phyloP scores from a whole-genome alignment of 2,113 vertebrate species.

The Gasterosteus aculeatus region DNA sequence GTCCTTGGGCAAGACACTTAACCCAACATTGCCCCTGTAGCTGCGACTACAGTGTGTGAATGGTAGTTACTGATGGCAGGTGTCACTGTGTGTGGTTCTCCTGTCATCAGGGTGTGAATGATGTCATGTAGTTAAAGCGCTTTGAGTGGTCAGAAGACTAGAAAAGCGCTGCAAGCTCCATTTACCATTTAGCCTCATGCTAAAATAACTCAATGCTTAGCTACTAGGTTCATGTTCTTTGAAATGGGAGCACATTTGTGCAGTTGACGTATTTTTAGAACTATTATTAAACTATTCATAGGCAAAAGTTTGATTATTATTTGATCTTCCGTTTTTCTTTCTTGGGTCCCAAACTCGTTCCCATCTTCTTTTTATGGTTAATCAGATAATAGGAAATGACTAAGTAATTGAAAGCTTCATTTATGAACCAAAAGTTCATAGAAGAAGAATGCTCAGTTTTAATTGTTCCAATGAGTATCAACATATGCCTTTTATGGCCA shows the following conservation, averaged over 20 bases:
- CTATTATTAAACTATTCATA: background rate
- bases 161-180: too few relatives aligned
- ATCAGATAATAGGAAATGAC: background rate
- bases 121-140: too few relatives aligned
- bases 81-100: too few relatives aligned
- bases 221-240: background rate
- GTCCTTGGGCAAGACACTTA: too few relatives aligned
- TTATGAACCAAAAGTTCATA: background rate
- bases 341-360: background rate
- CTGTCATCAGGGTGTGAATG: too few relatives aligned
- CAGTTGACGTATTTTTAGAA: background rate
- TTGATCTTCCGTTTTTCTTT: background rate
- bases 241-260: background rate
- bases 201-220: background rate
- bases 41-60: too few relatives aligned
- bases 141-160: too few relatives aligned
- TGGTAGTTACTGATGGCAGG: too few relatives aligned
- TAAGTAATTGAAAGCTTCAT: background rate
- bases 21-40: too few relatives aligned
- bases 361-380: background rate
- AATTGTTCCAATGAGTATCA: too few relatives aligned
- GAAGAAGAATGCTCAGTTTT: background rate
- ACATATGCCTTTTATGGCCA: background rate
- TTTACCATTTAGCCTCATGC: background rate
- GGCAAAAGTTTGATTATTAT: background rate